Base-by-base conservation (phyloP, 2,113 vertebrate genomes). In the Rostratula benghalensis region DNA sequence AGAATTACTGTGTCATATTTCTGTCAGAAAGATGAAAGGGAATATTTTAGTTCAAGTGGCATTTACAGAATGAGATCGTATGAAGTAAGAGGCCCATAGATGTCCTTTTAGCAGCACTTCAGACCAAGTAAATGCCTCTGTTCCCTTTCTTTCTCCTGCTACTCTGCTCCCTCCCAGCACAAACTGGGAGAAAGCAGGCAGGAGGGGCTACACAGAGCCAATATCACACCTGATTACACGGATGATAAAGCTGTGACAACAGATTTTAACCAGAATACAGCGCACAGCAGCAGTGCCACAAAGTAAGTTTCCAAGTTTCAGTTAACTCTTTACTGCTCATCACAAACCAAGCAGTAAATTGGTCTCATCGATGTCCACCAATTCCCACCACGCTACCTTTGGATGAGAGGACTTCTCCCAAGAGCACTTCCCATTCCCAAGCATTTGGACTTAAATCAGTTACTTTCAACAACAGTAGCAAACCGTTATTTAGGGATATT, bases 1-100 rank as follows among this genome's bases (percentile, higher is more conserved):
- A 98, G 97, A 98, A 98, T 98, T 98, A 97, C 95, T 95, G 96
- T 97, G 96, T 97, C 97, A 96, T 97, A 97, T 97, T 97, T 97
- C 98, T 98, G 97, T 98, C 98, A 98, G 86, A 93, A 92, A 97
- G 97, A 98, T 98, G 97, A 98, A 98, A 98, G 95, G 90, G 97
- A 97, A 93, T 98, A 97, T 97, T 98, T 98, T 95, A 95, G 90
- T 90, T 98, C 97, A 97, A 98, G 98, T 98, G 95, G 94, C 97
- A 98, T 98, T 98, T 95, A 59, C 93, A 97, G 97, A 98, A 97
- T 69, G 80, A 97, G 97, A 95, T 87, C 3, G 1, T 91, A 95
- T 82, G 83, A 97, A 97, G 96, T 70, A 90, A 93, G 84, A 93
- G 91, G 43, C 78, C 91, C 83, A 78, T 70, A 93, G 84, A 93